Evolutionary conservation across 2,888 invertebrate genomes (phyloP).

Genomic region (Xanthorhoe spadicearia): DNA sequence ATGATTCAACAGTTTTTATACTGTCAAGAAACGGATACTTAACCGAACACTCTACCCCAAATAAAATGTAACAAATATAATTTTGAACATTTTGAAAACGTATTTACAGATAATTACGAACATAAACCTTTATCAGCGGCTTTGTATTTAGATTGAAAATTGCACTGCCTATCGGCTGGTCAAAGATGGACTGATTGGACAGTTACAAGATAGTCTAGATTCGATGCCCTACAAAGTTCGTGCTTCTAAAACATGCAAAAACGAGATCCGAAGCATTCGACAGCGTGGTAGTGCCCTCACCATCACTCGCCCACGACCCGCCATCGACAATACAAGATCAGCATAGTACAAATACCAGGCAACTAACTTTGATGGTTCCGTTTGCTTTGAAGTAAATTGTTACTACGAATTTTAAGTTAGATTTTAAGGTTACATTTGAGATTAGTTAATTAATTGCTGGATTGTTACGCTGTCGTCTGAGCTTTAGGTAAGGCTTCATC

Average conservation of each 20-base stretch:
- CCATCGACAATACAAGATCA: conserved; percentile 30
- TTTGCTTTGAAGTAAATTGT: not conserved
- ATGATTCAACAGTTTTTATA: too few relatives aligned
- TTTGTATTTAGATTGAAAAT: not conserved
- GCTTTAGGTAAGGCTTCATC: too few relatives aligned
- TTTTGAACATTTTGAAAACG: not conserved
- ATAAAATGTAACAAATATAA: not conserved
- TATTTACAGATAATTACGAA: not conserved
- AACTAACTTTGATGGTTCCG: not conserved
- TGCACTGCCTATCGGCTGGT: not conserved
- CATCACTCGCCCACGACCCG: conserved; percentile 35
- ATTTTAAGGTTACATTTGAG: too few relatives aligned
- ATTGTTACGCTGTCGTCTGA: too few relatives aligned
- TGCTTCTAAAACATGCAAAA: conserved; percentile 24
- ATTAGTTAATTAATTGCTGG: too few relatives aligned
- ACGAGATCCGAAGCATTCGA: conserved; percentile 26
- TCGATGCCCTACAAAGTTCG: conserved; percentile 19
- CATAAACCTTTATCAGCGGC: not conserved
- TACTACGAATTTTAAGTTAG: too few relatives aligned
- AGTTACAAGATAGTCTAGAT: conserved; percentile 18
- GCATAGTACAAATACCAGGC: conserved; percentile 18
- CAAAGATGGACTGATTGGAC: conserved; percentile 4
- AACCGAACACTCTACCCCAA: too few relatives aligned
- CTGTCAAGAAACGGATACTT: too few relatives aligned
- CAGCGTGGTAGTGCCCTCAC: conserved; percentile 33